These are phyloP conservation scores for Sturmia bella DNA, from an alignment of 2,888 invertebrate species.

Conservation along the genomic window DNA sequence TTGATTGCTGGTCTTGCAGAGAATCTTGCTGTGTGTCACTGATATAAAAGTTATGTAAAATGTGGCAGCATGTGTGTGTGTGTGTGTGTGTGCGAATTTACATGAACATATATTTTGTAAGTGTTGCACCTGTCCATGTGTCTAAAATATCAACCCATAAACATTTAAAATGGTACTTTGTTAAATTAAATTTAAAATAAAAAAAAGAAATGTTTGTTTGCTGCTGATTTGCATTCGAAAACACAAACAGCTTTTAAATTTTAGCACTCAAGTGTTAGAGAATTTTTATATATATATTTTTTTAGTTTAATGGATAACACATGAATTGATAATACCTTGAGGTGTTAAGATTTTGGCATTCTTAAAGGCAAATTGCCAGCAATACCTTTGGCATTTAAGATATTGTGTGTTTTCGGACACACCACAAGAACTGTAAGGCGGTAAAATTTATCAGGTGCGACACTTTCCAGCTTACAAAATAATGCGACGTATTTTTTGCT, in stretches of 20 bases:
- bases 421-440: no score
- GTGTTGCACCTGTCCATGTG: conserved; percentile 70
- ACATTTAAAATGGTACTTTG: conserved; percentile 53
- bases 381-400: no score
- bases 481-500: no score
- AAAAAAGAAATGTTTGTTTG: conserved; percentile 24
- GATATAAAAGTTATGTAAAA: not conserved
- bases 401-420: no score
- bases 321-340: no score
- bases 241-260: not conserved
- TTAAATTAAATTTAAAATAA: not conserved
- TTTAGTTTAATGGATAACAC: not conserved
- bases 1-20: not conserved
- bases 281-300: not conserved
- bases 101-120: conserved; percentile 20
- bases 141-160: conserved; percentile 69
- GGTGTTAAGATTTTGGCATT: no score
- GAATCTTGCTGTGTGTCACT: conserved; percentile 16
- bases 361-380: no score
- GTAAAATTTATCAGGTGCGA: no score
- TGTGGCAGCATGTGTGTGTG: conserved; percentile 10
- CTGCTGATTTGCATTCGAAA: conserved; percentile 10
- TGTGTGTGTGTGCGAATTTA: conserved; percentile 4
- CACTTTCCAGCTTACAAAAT: no score
- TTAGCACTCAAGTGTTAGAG: conserved; percentile 16